A percentile compares a stretch with the other conserved stretches of the same genome.
Evolutionary conservation across 2,797 vertebrate species (phyloP).

Genomic region (Scomberomorus guttatus): DNA sequence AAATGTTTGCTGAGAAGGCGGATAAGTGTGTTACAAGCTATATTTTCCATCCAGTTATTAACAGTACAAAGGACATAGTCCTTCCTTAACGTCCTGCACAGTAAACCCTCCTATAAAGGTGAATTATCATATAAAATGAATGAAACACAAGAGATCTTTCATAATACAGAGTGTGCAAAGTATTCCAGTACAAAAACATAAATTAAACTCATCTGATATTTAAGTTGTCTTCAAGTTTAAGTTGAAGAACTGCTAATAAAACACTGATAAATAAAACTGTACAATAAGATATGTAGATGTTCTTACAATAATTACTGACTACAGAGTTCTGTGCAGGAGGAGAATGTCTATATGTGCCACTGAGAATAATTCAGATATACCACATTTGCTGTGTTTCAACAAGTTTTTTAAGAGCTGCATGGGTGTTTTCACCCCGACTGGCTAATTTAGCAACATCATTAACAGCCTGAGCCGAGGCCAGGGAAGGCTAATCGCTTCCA

Average conservation of each 20-base stretch:
- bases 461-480: constrained; percentile 21
- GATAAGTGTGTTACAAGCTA: not conserved
- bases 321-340: not conserved
- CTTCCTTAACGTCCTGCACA: not conserved
- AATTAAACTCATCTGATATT: not conserved
- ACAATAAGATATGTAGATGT: not conserved
- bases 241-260: not conserved
- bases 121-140: not conserved
- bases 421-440: constrained; percentile 12
- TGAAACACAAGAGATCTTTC: not conserved
- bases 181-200: not conserved
- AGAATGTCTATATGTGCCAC: not conserved
- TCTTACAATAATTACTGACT: not conserved
- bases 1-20: not conserved
- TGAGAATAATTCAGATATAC: not conserved
- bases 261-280: not conserved
- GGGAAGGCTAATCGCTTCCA: constrained; percentile 6
- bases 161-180: not conserved
- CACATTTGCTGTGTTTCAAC: not conserved
- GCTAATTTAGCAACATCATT: constrained; percentile 27
- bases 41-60: not conserved
- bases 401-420: constrained; percentile 15
- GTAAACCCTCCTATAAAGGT: constrained; percentile 4
- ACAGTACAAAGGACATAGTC: not conserved
- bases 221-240: not conserved